Evolutionary conservation across 2,113 vertebrate species (phyloP), one percentile per base, ranked within the genome.

Genomic region (Numenius arquata): DNA sequence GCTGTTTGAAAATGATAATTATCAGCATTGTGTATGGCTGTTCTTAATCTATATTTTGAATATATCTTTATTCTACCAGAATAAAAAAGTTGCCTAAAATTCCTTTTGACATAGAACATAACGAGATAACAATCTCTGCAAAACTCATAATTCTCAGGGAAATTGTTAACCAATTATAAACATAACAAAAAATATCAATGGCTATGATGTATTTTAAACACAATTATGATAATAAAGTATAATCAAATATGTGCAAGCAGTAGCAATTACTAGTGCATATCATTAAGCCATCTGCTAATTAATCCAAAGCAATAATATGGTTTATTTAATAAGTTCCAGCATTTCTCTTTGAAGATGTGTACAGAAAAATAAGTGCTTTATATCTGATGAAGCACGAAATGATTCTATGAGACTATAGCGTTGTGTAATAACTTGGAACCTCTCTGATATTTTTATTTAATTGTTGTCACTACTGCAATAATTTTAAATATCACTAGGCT

Each of bases 231-330:
- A 89, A 94, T 78, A 89, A 95, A 96, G 81, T 88, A 87, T 94
- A 93, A 95, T 92, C 85, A 96, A 92, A 92, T 96, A 95, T 90
- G 73, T 93, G 79, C 93, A 94, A 96, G 95, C 63, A 94, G 89
- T 80, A 91, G 89, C 80, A 96, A 96, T 97, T 97, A 97, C 87
- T 82, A 95, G 27, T 88, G 92, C 61, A 96, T 95, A 95, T 95
- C 93, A 95, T 97, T 97, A 96, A 95, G 45, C 91, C 94, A 94
- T 89, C 87, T 94, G 93, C 29, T 95, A 97, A 96, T 96, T 95
- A 96, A 94, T 96, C 92, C 66, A 92, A 88, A 94, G 76, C 56
- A 88, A 82, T 95, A 96, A 90, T 90, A 89, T 40, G 53, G 41
- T 84, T 94, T 97, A 92, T 96, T 88, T 94, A 95, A 96, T 93